Evolutionary conservation across 2,113 vertebrate species (phyloP).

Genomic region (Sorex araneus): DNA sequence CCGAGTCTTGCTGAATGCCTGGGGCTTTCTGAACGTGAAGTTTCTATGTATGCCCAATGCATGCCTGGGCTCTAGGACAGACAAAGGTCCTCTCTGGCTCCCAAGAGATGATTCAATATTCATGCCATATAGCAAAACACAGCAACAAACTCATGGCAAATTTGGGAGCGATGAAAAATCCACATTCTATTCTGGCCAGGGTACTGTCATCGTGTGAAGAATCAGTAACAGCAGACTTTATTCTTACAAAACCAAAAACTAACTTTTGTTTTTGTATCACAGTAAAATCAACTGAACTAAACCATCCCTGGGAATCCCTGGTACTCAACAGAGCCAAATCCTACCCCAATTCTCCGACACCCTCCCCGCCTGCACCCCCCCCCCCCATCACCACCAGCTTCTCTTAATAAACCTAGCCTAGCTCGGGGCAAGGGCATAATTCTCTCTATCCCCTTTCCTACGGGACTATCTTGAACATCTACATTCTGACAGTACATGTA

Average conservation of each 20-base stretch:
- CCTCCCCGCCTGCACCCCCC: too few species aligned
- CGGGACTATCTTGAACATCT: not conserved
- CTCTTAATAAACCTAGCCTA: not conserved
- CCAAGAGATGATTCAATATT: not conserved
- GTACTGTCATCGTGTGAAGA: not conserved
- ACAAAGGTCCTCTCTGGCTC: not conserved
- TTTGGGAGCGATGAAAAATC: conserved; percentile 13
- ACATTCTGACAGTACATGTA: not conserved
- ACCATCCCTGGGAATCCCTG: not conserved
- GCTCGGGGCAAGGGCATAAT: not conserved
- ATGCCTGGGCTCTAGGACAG: not conserved
- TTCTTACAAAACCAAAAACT: conserved; percentile 5
- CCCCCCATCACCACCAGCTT: not conserved
- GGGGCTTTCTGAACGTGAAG: not conserved
- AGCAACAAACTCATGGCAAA: not conserved
- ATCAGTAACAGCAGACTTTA: not conserved
- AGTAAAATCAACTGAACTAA: conserved; percentile 3
- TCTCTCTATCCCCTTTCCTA: not conserved
- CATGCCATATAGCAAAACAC: not conserved
- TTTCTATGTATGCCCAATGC: not conserved
- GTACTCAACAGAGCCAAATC: not conserved
- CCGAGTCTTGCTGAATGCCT: not conserved
- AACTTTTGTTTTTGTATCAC: not conserved
- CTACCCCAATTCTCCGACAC: not conserved
- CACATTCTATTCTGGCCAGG: not conserved